Percentiles rank a stretch among this genome's conserved stretches.
These are phyloP conservation scores for Anguilla obscura DNA, from an alignment of 2,797 vertebrate species.

Conservation along the genomic window DNA sequence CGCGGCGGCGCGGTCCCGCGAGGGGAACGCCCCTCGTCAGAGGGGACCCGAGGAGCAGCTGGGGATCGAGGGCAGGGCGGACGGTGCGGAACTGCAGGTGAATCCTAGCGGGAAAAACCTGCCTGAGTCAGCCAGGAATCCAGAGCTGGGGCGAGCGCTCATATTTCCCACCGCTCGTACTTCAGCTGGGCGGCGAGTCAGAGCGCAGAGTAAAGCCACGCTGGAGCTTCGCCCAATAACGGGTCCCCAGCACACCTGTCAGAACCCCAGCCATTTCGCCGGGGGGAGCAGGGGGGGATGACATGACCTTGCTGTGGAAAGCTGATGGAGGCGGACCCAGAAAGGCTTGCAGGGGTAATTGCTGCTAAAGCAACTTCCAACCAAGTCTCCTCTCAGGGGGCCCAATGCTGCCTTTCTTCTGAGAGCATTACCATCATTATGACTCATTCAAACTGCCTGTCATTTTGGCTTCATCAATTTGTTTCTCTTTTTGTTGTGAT, in stretches of 20 bases:
- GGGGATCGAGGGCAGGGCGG: neutral
- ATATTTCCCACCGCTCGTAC: neutral
- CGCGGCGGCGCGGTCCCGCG: neutral
- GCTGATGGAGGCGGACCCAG: neutral
- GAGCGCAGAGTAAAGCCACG: neutral
- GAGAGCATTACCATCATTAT: neutral
- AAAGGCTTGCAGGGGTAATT: neutral
- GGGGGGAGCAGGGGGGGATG: no score
- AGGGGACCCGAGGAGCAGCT: neutral
- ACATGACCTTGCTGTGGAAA: neutral
- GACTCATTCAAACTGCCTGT: neutral
- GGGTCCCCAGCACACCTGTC: neutral
- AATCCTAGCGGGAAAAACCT: neutral
- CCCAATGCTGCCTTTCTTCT: neutral
- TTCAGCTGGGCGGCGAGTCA: neutral
- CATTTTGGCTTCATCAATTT: neutral
- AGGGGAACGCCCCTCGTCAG: neutral
- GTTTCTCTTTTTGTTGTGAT: neutral
- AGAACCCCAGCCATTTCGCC: neutral
- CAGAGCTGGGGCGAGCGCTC: neutral
- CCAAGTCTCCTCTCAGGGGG: neutral
- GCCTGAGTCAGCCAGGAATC: neutral
- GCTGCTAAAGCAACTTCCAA: neutral
- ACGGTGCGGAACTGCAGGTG: neutral
- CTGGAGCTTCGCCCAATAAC: neutral